These are phyloP conservation scores for Drosophila hydei DNA, from an alignment of 1,140 invertebrate species.

Conservation along the genomic window DNA sequence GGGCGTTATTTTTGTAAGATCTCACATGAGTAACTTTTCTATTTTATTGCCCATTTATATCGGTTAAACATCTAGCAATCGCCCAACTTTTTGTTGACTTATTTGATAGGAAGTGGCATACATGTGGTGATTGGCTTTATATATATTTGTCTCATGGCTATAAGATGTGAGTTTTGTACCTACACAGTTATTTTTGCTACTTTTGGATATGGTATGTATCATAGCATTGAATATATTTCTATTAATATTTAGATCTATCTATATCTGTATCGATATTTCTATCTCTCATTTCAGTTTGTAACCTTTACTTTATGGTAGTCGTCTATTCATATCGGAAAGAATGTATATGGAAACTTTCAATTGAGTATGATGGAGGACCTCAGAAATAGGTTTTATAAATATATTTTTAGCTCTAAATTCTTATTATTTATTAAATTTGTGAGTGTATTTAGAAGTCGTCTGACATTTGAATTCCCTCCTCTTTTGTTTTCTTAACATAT, in stretches of 20 bases:
- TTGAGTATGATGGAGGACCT: background rate
- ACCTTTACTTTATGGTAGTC: conserved; percentile 41
- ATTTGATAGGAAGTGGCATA: background rate
- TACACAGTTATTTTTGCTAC: background rate
- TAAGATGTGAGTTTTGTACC: background rate
- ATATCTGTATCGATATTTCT: background rate
- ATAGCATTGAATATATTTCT: no score
- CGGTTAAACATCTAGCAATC: conserved; percentile 4
- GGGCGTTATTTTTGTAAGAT: conserved; percentile 33
- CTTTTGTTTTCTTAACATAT: conserved; percentile 20
- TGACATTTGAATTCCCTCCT: background rate
- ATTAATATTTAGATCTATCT: background rate
- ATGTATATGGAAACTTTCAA: conserved; percentile 9
- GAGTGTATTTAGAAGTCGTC: conserved; percentile 17
- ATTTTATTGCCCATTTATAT: background rate
- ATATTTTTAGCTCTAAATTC: no score
- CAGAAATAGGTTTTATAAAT: no score
- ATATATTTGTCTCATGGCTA: background rate
- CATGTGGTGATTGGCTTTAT: background rate
- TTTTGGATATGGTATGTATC: background rate
- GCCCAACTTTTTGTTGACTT: background rate
- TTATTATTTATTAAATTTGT: background rate
- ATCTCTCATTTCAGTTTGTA: conserved; percentile 23
- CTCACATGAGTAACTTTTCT: no score
- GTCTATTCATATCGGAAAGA: conserved; percentile 31